Percentiles rank a stretch among this genome's conserved stretches.
Conservation (phyloP, 2,113 vertebrate species). For the Laterallus jamaicensis region DNA sequence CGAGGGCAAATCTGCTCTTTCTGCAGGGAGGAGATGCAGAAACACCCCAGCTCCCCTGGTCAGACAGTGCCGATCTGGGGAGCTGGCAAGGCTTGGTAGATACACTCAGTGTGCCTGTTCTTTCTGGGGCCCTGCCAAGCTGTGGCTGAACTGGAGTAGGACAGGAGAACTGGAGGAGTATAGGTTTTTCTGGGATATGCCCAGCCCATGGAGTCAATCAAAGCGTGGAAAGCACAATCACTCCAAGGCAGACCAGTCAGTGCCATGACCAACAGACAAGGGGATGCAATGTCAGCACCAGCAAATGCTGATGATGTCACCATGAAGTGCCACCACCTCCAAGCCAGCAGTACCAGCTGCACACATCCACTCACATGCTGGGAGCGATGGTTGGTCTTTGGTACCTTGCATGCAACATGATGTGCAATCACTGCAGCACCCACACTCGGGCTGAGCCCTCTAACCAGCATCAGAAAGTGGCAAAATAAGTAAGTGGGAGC, state of each 20-base stretch:
- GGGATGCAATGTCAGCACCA: background rate
- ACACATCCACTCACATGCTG: background rate
- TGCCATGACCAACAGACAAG: background rate
- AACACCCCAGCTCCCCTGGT: background rate
- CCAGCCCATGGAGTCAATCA: background rate
- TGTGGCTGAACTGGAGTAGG: background rate
- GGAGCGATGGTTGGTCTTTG: background rate
- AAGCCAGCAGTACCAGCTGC: background rate
- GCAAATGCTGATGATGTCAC: accelerated
- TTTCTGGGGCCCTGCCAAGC: background rate
- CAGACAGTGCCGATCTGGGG: accelerated
- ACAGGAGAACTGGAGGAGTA: background rate
- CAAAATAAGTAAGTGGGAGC: background rate
- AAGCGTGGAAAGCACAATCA: background rate
- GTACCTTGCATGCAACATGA: accelerated
- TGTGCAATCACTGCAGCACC: accelerated
- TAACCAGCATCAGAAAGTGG: background rate
- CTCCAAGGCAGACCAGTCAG: background rate
- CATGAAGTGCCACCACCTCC: background rate
- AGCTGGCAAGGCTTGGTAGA: background rate
- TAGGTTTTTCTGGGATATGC: background rate
- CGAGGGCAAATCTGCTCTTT: background rate
- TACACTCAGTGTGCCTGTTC: background rate
- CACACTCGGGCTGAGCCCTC: background rate
- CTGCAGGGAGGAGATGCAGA: background rate